These are phyloP conservation scores for Corythoichthys intestinalis DNA, from an alignment of 2,113 vertebrate species.

Conservation along the genomic window DNA sequence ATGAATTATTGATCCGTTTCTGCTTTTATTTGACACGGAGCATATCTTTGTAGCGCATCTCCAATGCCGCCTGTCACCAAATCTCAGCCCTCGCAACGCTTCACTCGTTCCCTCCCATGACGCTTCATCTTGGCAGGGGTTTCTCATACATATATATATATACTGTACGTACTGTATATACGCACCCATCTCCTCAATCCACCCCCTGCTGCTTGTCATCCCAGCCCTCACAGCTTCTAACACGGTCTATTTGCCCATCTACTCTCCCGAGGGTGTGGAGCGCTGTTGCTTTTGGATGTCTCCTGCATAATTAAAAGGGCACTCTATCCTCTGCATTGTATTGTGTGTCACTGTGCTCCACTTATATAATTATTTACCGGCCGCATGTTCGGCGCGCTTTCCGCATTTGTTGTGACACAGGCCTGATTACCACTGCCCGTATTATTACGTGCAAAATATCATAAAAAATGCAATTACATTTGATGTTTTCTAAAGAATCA, in stretches of 20 bases:
- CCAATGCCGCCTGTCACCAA: constrained; percentile 18
- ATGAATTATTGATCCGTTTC: constrained; percentile 73
- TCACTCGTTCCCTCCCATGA: neutral
- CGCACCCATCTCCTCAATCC: neutral
- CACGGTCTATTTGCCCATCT: constrained; percentile 63
- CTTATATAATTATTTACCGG: constrained; percentile 72
- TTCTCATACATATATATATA: neutral
- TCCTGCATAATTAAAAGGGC: constrained; percentile 79
- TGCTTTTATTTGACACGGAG: constrained; percentile 7
- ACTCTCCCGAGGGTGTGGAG: constrained; percentile 70
- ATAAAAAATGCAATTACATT: neutral
- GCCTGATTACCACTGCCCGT: neutral
- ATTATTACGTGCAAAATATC: neutral
- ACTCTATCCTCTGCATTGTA: constrained; percentile 71
- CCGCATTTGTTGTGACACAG: constrained; percentile 33
- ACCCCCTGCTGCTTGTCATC: constrained; percentile 34
- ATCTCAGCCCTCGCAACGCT: constrained; percentile 16
- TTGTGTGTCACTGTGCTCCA: constrained; percentile 68
- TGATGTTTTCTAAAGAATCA: neutral
- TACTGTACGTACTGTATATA: no score
- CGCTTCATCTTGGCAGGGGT: neutral
- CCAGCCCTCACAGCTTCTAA: constrained; percentile 59
- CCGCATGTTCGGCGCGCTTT: constrained; percentile 8
- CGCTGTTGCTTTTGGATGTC: constrained; percentile 74
- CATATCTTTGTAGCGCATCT: neutral